Evolutionary conservation across 2,113 vertebrate species (phyloP).

Genomic region (Xiphophorus maculatus): DNA sequence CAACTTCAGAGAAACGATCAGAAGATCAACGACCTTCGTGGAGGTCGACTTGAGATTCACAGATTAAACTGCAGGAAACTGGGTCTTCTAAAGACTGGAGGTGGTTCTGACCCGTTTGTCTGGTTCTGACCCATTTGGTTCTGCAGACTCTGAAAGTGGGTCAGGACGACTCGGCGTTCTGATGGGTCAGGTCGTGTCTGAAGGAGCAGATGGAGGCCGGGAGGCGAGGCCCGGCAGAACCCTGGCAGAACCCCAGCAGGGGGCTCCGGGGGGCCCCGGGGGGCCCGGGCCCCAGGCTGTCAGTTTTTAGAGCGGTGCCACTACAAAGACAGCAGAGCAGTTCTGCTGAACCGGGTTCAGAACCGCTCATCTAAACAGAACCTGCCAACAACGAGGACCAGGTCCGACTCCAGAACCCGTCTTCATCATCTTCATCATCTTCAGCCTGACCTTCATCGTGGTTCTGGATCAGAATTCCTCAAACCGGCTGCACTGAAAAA

Average conservation of each 20-base stretch:
- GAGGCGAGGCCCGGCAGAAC: conserved; percentile 40
- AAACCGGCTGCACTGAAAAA: no score
- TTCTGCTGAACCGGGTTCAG: conserved; percentile 40
- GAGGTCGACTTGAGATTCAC: not conserved
- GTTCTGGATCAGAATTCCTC: no score
- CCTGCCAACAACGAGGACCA: conserved; percentile 12
- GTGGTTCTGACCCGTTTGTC: no score
- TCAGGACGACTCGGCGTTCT: conserved; percentile 52
- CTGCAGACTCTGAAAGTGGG: conserved; percentile 43
- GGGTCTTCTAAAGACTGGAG: no score
- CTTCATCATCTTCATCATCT: not conserved
- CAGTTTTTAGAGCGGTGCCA: conserved; percentile 60
- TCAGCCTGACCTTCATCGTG: not conserved
- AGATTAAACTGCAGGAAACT: no score
- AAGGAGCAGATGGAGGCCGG: conserved; percentile 70
- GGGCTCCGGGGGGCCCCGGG: fast-evolving
- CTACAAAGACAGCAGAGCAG: conserved; percentile 58
- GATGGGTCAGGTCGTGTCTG: conserved; percentile 65
- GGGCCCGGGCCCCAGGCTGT: conserved; percentile 46
- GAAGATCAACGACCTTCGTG: not conserved
- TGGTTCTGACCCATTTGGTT: no score
- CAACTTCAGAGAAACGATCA: not conserved
- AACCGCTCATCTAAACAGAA: conserved; percentile 32
- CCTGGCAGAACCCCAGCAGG: conserved; percentile 21
- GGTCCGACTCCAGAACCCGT: not conserved